Evolutionary conservation across 2,113 vertebrate species (phyloP), one percentile per base, ranked within the genome.

Genomic region (Petaurus breviceps): DNA sequence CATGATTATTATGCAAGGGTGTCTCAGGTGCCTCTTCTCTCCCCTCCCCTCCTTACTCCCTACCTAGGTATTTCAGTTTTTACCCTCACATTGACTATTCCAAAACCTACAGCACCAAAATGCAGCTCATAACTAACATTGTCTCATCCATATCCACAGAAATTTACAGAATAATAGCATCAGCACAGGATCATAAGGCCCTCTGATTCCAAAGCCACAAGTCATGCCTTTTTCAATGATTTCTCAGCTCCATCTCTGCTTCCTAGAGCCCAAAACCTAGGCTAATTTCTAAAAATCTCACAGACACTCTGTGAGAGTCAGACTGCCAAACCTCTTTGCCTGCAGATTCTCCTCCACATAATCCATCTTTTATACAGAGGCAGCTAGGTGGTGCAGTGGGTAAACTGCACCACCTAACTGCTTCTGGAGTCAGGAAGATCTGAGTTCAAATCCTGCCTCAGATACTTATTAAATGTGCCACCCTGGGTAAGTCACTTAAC

Each of bases 201-300:
- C n/a, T 84, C 68, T 84, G 68, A 84, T 84, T 84, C 68, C 68
- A 84, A 43, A 84, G n/a, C 68, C 68, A 84, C 68, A 84, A 84
- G 68, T 23, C 19, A 84, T 43, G 25, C 9, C 26, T 68, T 92
- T 92, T 91, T 91, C n/a, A n/a, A 93, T 52, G 23, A 68, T 68
- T 89, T 90, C 51, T 95, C 89, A 96, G 11, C 61, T 52, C 89
- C 46, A 92, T n/a, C 57, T 47, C 61, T 90, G 91, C 51, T 24
- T 95, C 91, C 68, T 22, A 19, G 1, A 93, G 49, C 90, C 24
- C 23, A 84, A 84, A 84, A 84, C 9, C 91, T 31, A 91, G 61
- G 1, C 47, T 23, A 91, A 51, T 92, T 8, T 7, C 92, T 90
- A 94, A 92, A 55, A 51, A 95, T 84, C 91, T 94, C 26, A 68